phyloP scores from a whole-genome alignment of 2,113 vertebrate species.

The Pantherophis guttatus region DNA sequence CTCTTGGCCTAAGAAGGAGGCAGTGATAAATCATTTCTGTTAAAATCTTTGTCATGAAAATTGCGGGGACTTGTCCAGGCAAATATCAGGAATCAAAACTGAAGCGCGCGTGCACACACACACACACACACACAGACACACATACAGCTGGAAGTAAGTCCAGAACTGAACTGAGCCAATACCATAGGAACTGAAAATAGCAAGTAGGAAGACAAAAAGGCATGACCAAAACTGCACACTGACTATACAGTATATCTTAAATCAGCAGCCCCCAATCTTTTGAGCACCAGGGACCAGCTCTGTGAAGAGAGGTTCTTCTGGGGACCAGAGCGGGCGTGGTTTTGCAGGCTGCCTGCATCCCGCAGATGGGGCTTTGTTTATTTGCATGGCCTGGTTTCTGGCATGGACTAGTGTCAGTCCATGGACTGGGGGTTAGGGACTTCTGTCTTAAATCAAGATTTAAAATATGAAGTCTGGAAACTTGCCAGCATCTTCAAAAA shows the following conservation, averaged over 20 bases:
- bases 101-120: background rate
- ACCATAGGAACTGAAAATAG: background rate
- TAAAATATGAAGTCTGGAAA: background rate
- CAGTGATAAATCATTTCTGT: background rate
- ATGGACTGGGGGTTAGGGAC: no score
- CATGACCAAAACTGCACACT: background rate
- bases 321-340: no score
- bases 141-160: background rate
- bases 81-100: background rate
- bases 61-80: background rate
- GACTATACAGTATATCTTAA: background rate
- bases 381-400: no score
- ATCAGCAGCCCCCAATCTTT: background rate
- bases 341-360: no score
- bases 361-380: no score
- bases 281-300: no score
- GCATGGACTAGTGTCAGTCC: no score
- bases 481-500: background rate
- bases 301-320: no score
- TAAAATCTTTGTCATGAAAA: background rate
- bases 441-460: background rate
- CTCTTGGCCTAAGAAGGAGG: background rate
- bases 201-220: background rate
- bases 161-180: background rate
- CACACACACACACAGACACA: no score